phyloP scores from a whole-genome alignment of 2,113 vertebrate species.

The Catharus fuscescens region DNA sequence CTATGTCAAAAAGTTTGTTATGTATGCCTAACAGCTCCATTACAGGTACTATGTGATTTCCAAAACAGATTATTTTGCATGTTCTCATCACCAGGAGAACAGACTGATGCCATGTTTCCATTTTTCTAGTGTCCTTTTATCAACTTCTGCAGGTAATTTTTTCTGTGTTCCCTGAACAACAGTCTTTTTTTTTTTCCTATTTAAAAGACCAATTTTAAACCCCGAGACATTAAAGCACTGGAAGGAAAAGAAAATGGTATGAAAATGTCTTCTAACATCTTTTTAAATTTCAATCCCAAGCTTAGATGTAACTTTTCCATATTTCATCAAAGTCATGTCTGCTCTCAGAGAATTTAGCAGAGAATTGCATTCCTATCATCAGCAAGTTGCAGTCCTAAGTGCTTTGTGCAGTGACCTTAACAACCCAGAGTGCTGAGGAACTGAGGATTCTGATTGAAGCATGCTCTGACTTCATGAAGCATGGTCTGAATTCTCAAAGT shows the following conservation, averaged over 20 bases:
- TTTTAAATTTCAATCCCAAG: constrained; percentile 14
- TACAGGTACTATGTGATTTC: background rate
- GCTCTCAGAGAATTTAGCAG: background rate
- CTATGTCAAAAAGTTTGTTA: background rate
- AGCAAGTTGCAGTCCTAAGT: background rate
- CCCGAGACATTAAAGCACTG: background rate
- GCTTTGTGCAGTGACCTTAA: constrained; percentile 9
- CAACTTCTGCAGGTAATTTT: background rate
- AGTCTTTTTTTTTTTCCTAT: background rate
- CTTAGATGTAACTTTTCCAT: constrained; percentile 43
- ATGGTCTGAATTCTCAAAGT: background rate
- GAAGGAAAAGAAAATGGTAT: background rate
- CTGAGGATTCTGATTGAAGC: background rate
- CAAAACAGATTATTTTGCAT: background rate
- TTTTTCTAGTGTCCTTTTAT: background rate
- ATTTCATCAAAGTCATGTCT: constrained; percentile 59
- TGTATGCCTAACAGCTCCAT: fast-evolving
- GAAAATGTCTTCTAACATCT: background rate
- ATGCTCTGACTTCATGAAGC: background rate
- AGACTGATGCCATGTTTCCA: background rate
- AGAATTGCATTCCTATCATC: background rate
- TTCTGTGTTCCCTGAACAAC: background rate
- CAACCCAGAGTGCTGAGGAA: background rate
- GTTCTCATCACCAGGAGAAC: background rate
- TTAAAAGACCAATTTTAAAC: background rate